A percentile compares a stretch with the other conserved stretches of the same genome.
Evolutionary conservation across 1,140 invertebrate genomes (phyloP).

Genomic region (Leptopilina clavipes): DNA sequence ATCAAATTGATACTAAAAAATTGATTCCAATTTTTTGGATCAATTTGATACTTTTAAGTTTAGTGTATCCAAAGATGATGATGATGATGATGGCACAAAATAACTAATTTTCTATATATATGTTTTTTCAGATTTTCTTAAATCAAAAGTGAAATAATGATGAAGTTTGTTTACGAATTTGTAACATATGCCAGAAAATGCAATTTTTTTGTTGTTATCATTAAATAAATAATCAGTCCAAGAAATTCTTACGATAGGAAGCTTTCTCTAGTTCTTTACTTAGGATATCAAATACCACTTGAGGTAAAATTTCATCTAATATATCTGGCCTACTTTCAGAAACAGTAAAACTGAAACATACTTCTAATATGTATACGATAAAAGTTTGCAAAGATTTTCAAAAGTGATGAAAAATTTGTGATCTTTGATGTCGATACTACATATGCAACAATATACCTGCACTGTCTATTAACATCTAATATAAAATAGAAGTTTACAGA

Average conservation of each 20-base stretch:
- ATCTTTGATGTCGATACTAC: conserved; percentile 20
- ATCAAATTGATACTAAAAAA: no score
- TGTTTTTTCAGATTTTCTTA: no score
- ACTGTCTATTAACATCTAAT: neutral
- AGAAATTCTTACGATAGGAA: conserved; percentile 18
- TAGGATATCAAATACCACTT: conserved; percentile 9
- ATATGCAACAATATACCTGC: neutral
- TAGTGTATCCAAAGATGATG: no score
- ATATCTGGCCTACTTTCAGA: conserved; percentile 8
- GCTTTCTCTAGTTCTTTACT: conserved; percentile 19
- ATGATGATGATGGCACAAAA: no score
- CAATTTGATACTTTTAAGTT: no score
- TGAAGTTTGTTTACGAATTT: no score
- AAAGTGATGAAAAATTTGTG: conserved; percentile 9
- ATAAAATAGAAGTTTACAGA: neutral
- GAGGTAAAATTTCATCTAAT: conserved; percentile 30
- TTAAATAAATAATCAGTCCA: conserved; percentile 27
- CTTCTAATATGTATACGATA: no score
- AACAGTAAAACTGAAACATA: conserved; percentile 19
- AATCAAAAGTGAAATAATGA: no score
- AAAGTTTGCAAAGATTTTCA: conserved; percentile 9
- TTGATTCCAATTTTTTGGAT: no score
- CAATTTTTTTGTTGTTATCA: neutral
- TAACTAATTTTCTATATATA: no score
- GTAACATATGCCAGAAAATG: neutral